Evolutionary conservation across 1,140 invertebrate genomes (phyloP).

Genomic region (Lepidurus couesii): DNA sequence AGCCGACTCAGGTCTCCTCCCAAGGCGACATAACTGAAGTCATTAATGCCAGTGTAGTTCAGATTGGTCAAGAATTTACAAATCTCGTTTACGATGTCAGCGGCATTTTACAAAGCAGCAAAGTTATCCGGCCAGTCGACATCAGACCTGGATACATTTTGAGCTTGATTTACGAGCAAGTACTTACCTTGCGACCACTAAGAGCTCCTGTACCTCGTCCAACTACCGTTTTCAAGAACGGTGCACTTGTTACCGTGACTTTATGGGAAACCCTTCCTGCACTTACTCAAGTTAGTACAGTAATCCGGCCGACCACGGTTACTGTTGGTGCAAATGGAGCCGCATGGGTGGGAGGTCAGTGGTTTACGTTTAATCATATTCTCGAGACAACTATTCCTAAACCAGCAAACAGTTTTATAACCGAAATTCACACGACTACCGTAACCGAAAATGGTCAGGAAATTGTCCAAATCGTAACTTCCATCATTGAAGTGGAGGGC

Average conservation of each 20-base stretch:
- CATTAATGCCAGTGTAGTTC: background rate
- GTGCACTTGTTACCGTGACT: background rate
- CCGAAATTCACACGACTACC: background rate
- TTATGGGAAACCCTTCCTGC: background rate
- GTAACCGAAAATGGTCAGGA: background rate
- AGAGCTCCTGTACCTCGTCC: background rate
- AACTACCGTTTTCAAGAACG: constrained; percentile 6
- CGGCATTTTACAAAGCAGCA: background rate
- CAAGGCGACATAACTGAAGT: background rate
- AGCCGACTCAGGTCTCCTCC: background rate
- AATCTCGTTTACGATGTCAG: background rate
- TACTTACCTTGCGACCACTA: background rate
- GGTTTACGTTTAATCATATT: background rate
- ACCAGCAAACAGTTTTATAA: background rate
- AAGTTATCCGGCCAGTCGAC: background rate
- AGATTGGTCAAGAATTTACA: background rate
- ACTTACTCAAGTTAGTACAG: background rate
- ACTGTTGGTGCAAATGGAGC: background rate
- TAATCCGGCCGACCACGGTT: background rate
- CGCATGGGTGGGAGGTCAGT: background rate
- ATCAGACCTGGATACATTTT: background rate
- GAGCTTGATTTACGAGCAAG: background rate
- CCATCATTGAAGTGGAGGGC: background rate
- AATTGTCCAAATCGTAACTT: background rate
- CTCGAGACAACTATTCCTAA: background rate